These are phyloP conservation scores for Gortyna flavago DNA, from an alignment of 2,888 invertebrate genomes.

Conservation along the genomic window DNA sequence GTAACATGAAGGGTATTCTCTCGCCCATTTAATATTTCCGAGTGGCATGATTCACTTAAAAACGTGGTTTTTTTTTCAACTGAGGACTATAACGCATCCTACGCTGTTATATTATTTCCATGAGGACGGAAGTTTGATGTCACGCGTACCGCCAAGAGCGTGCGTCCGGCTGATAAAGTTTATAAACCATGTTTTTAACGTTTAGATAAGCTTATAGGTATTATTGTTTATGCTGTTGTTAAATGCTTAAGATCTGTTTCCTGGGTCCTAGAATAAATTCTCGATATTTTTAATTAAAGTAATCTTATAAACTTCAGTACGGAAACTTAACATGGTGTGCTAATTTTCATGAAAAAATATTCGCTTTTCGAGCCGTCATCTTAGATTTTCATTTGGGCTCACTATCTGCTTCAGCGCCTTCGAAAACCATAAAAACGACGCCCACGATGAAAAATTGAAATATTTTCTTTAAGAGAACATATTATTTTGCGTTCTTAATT, in stretches of 20 bases:
- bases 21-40: not conserved
- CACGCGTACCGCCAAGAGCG: slow-evolving; percentile 72
- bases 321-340: not conserved
- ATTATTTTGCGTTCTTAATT: too few species aligned
- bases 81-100: slow-evolving; percentile 64
- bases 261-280: not conserved
- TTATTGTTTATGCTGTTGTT: slow-evolving; percentile 53
- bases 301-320: not conserved
- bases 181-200: slow-evolving; percentile 65
- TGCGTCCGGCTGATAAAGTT: slow-evolving; percentile 77
- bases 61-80: slow-evolving; percentile 20
- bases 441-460: too few species aligned
- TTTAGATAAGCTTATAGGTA: slow-evolving; percentile 49
- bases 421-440: too few species aligned
- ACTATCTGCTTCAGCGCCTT: too few species aligned
- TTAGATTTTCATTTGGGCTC: too few species aligned
- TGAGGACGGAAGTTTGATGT: slow-evolving; percentile 70
- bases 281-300: not conserved
- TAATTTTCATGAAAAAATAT: not conserved
- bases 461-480: too few species aligned
- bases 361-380: not conserved
- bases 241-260: slow-evolving; percentile 19
- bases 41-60: not conserved
- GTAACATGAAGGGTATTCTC: not conserved
- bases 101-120: slow-evolving; percentile 65